Percentiles rank a stretch among this genome's conserved stretches.
Evolutionary conservation across 2,888 invertebrate species (phyloP).

Genomic region (Bedellia somnulentella): DNA sequence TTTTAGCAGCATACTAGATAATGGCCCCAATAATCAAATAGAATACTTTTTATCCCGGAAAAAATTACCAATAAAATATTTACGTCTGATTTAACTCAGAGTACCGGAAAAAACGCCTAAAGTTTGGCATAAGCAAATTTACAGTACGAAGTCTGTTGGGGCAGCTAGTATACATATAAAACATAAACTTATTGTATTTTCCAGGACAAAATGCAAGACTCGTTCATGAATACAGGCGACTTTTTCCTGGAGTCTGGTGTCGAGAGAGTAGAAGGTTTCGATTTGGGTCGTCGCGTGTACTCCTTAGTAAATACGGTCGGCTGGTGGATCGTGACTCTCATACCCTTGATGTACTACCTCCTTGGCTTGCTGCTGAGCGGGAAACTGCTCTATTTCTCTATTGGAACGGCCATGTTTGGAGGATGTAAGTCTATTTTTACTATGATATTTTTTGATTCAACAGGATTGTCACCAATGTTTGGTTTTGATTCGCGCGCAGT

Average conservation of each 20-base stretch:
- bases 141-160: too few relatives aligned
- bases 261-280: conserved; percentile 61
- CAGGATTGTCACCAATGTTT: not conserved
- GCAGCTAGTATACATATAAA: too few relatives aligned
- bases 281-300: conserved; percentile 61
- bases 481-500: too few relatives aligned
- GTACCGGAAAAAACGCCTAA: too few relatives aligned
- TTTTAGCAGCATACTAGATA: too few relatives aligned
- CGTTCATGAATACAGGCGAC: conserved; percentile 74
- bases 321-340: conserved; percentile 70
- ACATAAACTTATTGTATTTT: too few relatives aligned
- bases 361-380: conserved; percentile 71
- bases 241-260: conserved; percentile 78
- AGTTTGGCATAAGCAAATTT: too few relatives aligned
- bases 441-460: conserved; percentile 7
- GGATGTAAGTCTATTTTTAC: conserved; percentile 83
- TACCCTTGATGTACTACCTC: conserved; percentile 73
- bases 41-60: too few relatives aligned
- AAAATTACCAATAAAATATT: too few relatives aligned
- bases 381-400: conserved; percentile 68
- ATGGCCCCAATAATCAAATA: too few relatives aligned
- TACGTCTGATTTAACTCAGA: too few relatives aligned
- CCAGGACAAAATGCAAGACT: conserved; percentile 74
- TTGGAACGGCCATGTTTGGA: conserved; percentile 69
- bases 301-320: conserved; percentile 70